Base-by-base conservation (phyloP, 2,888 invertebrate species). In the Heliconius erato region DNA sequence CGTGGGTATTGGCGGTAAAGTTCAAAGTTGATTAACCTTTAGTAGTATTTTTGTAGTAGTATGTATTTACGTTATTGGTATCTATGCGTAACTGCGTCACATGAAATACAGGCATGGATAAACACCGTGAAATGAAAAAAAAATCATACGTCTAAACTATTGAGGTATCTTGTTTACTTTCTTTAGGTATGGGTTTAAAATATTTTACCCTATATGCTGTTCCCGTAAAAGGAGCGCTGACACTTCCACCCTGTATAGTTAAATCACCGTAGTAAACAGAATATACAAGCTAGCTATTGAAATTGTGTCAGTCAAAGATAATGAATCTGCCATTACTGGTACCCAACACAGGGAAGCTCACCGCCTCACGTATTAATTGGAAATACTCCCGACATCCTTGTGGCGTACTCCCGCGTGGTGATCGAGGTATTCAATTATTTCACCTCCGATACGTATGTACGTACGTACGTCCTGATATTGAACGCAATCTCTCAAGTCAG, bases 381-480 rank as follows among this genome's bases (percentile, higher is more conserved):
- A 89, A 90, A 90, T 88, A 89, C 86, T 88, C 85, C 83, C 83
- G 87, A 89, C 89, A 89, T 88, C 84, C 86, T 87, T 89, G 88
- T 87, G 87, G 89, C 79, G 65, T 85, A 84, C 88, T 86, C 90
- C 87, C 88, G 88, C 89, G 89, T 89, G 89, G 87, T 89, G 86
- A 88, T 85, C 87, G 86, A 85, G 87, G 89, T 91, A 91, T 92
- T 92, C 90, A 91, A 93, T 94, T 91, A 93, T 91, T 89, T 86
- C 82, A 85, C 87, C 87, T 83, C 84, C 85, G 88, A 89, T 89
- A 88, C 44, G 23, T 35, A 67, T 14, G 88, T 40, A 40, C 9
- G 40, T 40, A 40, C 88, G 87, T 86, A 88, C 84, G 86, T 85
- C 54, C 83, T 85, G 83, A 87, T 87, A 86, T 81, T 74, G 72